Base-by-base conservation (phyloP, 2,888 invertebrate genomes). In the Kuschelorhynchus macadamiae region DNA sequence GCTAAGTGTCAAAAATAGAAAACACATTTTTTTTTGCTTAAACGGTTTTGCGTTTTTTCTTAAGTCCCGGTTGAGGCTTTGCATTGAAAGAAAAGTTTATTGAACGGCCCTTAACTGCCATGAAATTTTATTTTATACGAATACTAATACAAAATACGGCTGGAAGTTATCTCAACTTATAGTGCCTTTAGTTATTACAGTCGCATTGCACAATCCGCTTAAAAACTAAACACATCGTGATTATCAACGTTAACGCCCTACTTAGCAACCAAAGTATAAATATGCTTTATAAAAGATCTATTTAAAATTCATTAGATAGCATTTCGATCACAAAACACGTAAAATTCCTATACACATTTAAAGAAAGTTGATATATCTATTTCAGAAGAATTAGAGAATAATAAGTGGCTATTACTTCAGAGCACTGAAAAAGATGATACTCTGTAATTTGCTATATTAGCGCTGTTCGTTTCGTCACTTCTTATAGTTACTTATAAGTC, bases 321-420 rank as follows among this genome's bases (percentile, higher is more conserved):
- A 14, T 11, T 39, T 49, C 25, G 41, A 16, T 16, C 11, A 39
- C 17, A 42, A 49, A 60, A 60, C 50, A 44, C 20, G 52, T 44
- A 32, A 50, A 41, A 61, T 61, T 52, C 61, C 52, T 18, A 52
- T 50, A 41, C 36, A 33, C 61, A 12, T 61, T 52, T 61, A 50
- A 41, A 52, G 61, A 50, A 61, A 50, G 41, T 49, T 50, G 50
- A 50, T 61, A 52, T 52, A 61, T 61, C 52, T 61, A 39, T 50
- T 52, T 61, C 20, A 44, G 52, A 14, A 42, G 42, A 50, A 61
- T 44, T 61, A 52, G 42, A 61, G 61, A 61, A 61, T 52, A 61
- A 61, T 50, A 61, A 52, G 44, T 52, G 42, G 21, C 30, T 55
- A 55, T 55, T 42, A 42, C 52, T 32, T 44, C n/a, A 42, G 32